Conservation (phyloP, 2,113 vertebrate species). For the Bettongia penicillata region DNA sequence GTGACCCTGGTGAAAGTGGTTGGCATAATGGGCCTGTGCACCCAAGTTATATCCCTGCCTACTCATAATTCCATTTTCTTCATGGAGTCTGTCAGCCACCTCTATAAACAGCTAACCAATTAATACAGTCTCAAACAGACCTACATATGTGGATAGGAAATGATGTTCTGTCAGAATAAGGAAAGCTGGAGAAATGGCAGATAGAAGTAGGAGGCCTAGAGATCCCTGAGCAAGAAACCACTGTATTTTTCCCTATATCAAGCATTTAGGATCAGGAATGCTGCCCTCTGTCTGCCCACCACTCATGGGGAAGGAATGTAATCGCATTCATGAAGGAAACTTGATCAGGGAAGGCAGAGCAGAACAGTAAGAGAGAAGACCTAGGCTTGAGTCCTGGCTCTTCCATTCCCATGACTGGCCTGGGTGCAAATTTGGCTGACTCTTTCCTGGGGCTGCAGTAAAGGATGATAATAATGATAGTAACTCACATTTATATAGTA, state of each 20-base stretch:
- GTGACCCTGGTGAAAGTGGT: background rate
- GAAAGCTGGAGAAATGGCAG: conserved; percentile 17
- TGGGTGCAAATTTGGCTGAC: too few species aligned
- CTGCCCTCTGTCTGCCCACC: conserved; percentile 76
- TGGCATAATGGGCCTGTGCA: background rate
- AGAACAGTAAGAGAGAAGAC: background rate
- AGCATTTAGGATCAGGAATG: conserved; percentile 65
- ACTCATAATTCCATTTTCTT: background rate
- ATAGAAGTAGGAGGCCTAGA: background rate
- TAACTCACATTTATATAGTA: too few species aligned
- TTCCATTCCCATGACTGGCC: too few species aligned
- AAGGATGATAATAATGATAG: too few species aligned
- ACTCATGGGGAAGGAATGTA: too few species aligned
- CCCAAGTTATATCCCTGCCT: background rate
- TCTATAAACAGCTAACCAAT: background rate
- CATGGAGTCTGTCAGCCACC: background rate
- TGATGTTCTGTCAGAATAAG: conserved; percentile 44
- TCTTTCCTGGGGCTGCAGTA: too few species aligned
- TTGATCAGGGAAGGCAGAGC: background rate
- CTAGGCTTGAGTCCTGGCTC: too few species aligned
- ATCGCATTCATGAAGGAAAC: background rate
- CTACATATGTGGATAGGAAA: conserved; percentile 26
- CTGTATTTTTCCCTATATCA: conserved; percentile 43
- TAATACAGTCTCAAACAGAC: background rate
- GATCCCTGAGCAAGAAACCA: background rate